Conservation (phyloP, 2,113 vertebrate genomes). For the Seriola aureovittata region DNA sequence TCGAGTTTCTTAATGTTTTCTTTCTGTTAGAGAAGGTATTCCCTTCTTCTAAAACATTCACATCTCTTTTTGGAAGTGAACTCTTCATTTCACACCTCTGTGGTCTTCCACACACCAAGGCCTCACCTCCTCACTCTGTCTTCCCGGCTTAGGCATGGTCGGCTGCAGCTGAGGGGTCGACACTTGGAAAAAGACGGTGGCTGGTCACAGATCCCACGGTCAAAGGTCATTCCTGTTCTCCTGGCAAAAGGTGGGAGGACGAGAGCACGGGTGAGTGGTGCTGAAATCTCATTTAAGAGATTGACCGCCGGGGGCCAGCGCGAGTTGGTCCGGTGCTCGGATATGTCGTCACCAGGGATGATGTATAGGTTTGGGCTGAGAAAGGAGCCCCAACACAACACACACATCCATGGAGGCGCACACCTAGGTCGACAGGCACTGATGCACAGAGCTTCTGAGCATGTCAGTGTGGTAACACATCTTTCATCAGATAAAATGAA, state of each 20-base stretch:
- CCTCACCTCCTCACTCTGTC: constrained; percentile 48
- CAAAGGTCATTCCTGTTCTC: constrained; percentile 72
- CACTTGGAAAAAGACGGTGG: constrained; percentile 56
- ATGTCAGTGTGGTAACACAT: constrained; percentile 3
- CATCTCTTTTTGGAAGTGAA: constrained; percentile 15
- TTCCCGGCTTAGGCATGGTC: constrained; percentile 41
- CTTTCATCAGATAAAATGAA: constrained; percentile 54
- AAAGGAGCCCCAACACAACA: constrained; percentile 7
- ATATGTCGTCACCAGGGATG: constrained; percentile 62
- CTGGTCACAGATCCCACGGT: constrained; percentile 60
- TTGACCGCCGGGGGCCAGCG: constrained; percentile 64
- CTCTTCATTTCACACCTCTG: constrained; percentile 68
- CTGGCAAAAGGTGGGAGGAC: constrained; percentile 70
- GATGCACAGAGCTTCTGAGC: constrained; percentile 44
- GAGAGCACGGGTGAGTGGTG: constrained; percentile 75
- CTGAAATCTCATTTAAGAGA: constrained; percentile 85
- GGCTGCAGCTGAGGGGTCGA: constrained; percentile 46
- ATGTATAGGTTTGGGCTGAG: constrained; percentile 63
- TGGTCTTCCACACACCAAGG: constrained; percentile 12
- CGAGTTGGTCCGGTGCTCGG: constrained; percentile 55
- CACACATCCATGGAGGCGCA: neutral
- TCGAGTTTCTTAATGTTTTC: neutral
- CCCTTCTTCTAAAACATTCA: neutral
- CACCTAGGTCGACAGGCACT: constrained; percentile 32
- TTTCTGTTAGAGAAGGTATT: neutral